Base-by-base conservation (phyloP, 2,113 vertebrate genomes). In the Tragulus kanchil region DNA sequence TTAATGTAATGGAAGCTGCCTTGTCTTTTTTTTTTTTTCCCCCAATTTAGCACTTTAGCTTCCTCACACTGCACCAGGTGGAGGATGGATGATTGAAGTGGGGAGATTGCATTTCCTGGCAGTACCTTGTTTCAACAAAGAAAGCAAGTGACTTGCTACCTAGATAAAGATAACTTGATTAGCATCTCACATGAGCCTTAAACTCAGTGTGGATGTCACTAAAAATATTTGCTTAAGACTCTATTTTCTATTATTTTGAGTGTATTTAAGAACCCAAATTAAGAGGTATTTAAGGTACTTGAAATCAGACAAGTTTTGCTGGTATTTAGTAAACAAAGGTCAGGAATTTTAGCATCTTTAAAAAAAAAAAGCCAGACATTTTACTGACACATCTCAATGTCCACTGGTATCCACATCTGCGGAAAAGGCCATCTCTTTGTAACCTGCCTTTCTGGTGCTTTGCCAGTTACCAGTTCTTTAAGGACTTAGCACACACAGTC, bases 251-350 rank as follows among this genome's bases (percentile, higher is more conserved):
- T 90, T 73, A 61, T 36, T 36, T 36, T 36, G 36, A 36, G 71
- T 61, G 28, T 82, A 59, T 52, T 50, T 81, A 95, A 93, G 64
- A 69, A 56, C 61, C 58, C 61, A 50, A 77, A 48, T 45, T 4
- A 69, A 92, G 59, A 94, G 45, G 31, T 59, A 65, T 78, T 71
- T 82, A 87, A 90, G 62, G 54, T 79, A 31, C 81, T 89, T 83
- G 56, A 95, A 97, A 90, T 96, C 87, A 94, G 94, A 94, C 90
- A 89, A 96, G 85, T 94, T 97, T 92, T 94, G 61, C 90, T 92
- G 71, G 64, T 95, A 95, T 95, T 98, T 94, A 82, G 64, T 73
- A 85, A 96, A 96, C 94, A 96, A 95, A 97, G 31, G 69, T 19
- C 50, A 85, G 78, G 48, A 14, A 84, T 92, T 91, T 94, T 85